Evolutionary conservation across 2,797 vertebrate species (phyloP), one percentile per base, ranked within the genome.

Genomic region (Xenopus petersii): DNA sequence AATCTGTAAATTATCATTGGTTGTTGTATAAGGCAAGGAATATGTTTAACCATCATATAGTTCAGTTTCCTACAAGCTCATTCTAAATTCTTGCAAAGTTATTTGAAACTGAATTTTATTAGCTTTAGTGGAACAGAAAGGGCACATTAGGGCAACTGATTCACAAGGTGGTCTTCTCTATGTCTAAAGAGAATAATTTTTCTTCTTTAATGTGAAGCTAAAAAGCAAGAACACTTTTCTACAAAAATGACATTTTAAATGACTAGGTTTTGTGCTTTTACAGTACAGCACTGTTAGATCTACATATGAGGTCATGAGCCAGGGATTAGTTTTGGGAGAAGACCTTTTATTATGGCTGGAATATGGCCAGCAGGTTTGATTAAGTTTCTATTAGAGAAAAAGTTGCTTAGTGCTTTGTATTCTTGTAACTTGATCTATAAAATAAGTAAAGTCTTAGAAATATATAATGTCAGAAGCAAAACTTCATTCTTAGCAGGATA

Each of bases 291-390:
- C 65, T 78, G 76, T 74, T 73, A 70, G 59, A 70, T 64, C 60
- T 61, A 49, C 42, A 12, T 24, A 74, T 73, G 76, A 78, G 64
- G 71, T 78, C 76, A 78, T 74, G 5, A 65, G 49, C 33, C 8
- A 5, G 47, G 70, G 74, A 67, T 63, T 64, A 47, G 24, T 48
- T 67, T 60, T 51, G 9, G 63, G 24, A 67, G 60, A 67, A 76
- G 59, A 59, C 71, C 71, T 59, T 78, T 74, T 60, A 78, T 78
- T 78, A 78, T 10, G 24, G 47, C 46, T 73, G 76, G 71, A 73
- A 16, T 46, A 12, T 9, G 1, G 64, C 76, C 76, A 78, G 26
- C 46, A 21, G 48, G 21, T 64, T 68, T 73, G 59, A 64, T 63
- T 26, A 21, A 17, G 64, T 48, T 33, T 70, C 71, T 64, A 42